Percentiles rank a stretch among this genome's conserved stretches.
phyloP scores from a whole-genome alignment of 2,888 invertebrate species.

The Clunio marinus region DNA sequence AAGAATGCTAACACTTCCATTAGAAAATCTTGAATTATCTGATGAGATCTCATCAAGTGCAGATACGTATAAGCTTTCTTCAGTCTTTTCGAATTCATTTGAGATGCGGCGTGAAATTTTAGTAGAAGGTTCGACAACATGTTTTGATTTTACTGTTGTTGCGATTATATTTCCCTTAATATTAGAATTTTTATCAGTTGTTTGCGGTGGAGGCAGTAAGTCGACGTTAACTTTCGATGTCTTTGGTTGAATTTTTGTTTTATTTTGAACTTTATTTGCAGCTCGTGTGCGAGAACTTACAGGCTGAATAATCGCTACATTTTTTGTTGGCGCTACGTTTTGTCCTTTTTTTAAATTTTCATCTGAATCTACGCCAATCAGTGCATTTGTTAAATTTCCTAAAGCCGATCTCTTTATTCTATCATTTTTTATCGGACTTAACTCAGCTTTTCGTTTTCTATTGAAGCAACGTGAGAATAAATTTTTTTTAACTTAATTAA shows the following conservation, averaged over 20 bases:
- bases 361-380: conserved; percentile 45
- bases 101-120: conserved; percentile 56
- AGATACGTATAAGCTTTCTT: conserved; percentile 71
- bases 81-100: conserved; percentile 68
- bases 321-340: conserved; percentile 39
- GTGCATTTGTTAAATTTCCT: conserved; percentile 78
- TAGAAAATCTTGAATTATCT: conserved; percentile 48
- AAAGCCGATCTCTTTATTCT: conserved; percentile 75
- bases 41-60: conserved; percentile 63
- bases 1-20: conserved; percentile 43
- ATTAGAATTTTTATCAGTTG: conserved; percentile 42
- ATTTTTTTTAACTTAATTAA: neutral
- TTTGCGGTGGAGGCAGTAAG: conserved; percentile 43
- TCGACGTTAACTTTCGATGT: conserved; percentile 44
- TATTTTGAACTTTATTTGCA: conserved; percentile 46
- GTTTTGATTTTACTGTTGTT: conserved; percentile 50
- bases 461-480: neutral
- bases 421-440: conserved; percentile 71
- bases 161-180: conserved; percentile 43
- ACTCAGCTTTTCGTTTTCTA: conserved; percentile 75
- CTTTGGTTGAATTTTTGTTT: conserved; percentile 49
- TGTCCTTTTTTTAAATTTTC: conserved; percentile 42
- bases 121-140: conserved; percentile 44
- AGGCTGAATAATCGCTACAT: neutral
- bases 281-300: conserved; percentile 47